Percentiles rank a stretch among this genome's conserved stretches.
These are phyloP conservation scores for Chionodraco myersi DNA, from an alignment of 2,113 vertebrate species.

Conservation along the genomic window DNA sequence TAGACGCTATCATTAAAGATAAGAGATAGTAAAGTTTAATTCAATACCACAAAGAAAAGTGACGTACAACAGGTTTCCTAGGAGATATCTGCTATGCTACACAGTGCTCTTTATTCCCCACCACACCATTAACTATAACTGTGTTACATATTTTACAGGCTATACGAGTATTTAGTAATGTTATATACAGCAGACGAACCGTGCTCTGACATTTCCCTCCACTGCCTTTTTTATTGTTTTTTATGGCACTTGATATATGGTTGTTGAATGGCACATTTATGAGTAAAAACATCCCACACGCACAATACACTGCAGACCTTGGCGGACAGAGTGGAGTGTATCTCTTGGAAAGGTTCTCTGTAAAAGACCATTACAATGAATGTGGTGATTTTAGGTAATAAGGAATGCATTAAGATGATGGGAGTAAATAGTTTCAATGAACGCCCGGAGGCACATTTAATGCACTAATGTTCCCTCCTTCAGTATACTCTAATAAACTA, in stretches of 20 bases:
- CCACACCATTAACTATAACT: conserved; percentile 54
- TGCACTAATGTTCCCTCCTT: conserved; percentile 43
- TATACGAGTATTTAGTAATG: conserved; percentile 20
- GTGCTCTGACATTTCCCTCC: conserved; percentile 31
- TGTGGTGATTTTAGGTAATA: conserved; percentile 44
- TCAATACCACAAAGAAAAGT: conserved; percentile 51
- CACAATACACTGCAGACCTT: conserved; percentile 35
- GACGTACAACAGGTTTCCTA: conserved; percentile 50
- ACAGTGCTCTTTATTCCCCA: conserved; percentile 56
- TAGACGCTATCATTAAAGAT: conserved; percentile 8
- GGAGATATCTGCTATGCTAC: conserved; percentile 59
- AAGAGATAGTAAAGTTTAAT: conserved; percentile 57
- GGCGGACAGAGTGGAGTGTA: conserved; percentile 23
- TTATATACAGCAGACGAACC: conserved; percentile 60
- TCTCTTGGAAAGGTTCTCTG: conserved; percentile 36
- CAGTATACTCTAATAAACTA: conserved; percentile 25
- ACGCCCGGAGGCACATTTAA: conserved; percentile 42
- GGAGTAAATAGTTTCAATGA: conserved; percentile 32
- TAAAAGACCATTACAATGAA: conserved; percentile 42
- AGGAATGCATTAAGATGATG: conserved; percentile 56
- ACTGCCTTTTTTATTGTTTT: conserved; percentile 55
- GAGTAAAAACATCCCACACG: conserved; percentile 32
- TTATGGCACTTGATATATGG: conserved; percentile 65
- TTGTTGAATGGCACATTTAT: conserved; percentile 48
- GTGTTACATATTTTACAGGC: conserved; percentile 36